A percentile compares a stretch with the other conserved stretches of the same genome.
phyloP scores from a whole-genome alignment of 2,888 invertebrate genomes.

The Philopedon plagiatum region DNA sequence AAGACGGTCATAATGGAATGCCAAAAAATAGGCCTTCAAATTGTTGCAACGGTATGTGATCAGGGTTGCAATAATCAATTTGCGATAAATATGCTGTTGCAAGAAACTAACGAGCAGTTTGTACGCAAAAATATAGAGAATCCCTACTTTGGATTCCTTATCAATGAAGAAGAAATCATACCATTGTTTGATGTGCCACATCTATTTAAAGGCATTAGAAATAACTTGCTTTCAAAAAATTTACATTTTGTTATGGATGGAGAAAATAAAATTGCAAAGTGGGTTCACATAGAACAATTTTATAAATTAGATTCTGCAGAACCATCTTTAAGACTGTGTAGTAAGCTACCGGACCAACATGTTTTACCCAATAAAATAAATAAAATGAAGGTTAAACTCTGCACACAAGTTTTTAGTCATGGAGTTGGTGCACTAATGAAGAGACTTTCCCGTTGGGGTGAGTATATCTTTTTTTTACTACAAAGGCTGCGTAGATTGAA shows the following conservation, averaged over 20 bases:
- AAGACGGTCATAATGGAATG: slow-evolving; percentile 48
- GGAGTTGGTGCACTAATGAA: slow-evolving; percentile 48
- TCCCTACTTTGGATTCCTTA: slow-evolving; percentile 34
- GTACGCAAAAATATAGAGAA: slow-evolving; percentile 31
- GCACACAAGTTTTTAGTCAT: slow-evolving; percentile 51
- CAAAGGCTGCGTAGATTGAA: too few species aligned
- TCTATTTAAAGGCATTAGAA: slow-evolving; percentile 47
- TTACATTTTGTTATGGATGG: slow-evolving; percentile 32
- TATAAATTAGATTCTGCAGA: slow-evolving; percentile 32
- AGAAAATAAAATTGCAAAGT: slow-evolving; percentile 36
- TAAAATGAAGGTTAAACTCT: slow-evolving; percentile 51
- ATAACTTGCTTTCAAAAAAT: slow-evolving; percentile 45
- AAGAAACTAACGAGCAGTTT: slow-evolving; percentile 1
- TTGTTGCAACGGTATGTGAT: slow-evolving; percentile 58
- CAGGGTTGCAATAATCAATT: slow-evolving; percentile 57
- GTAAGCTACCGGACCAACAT: slow-evolving; percentile 49
- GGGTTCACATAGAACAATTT: slow-evolving; percentile 42
- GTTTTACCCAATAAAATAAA: slow-evolving; percentile 47
- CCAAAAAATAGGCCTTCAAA: slow-evolving; percentile 50
- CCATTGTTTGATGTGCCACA: slow-evolving; percentile 50
- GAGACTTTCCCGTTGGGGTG: slow-evolving; percentile 47
- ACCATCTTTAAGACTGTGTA: slow-evolving; percentile 12
- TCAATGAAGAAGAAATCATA: slow-evolving; percentile 38
- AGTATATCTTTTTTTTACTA: too few species aligned
- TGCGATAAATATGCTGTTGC: slow-evolving; percentile 45